Base-by-base conservation (phyloP, 1,140 invertebrate genomes). In the Drosophila prosaltans region DNA sequence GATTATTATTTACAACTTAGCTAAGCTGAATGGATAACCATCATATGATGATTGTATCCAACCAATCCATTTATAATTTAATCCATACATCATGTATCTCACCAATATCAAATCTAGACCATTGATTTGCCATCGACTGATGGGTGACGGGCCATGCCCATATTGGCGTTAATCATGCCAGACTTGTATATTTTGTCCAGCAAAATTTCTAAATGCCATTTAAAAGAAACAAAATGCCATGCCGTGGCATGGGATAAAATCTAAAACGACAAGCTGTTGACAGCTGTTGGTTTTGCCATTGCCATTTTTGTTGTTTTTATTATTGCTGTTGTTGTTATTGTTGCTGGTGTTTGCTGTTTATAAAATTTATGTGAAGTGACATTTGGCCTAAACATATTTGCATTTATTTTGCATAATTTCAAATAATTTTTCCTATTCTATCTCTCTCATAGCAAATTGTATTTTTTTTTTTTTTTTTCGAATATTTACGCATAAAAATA, bases 351-450 rank as follows among this genome's bases (percentile, higher is more conserved):
- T 39, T 70, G 41, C 63, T 72, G 72, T 79, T 80, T 78, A 89
- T 89, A 66, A 80, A 88, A 89, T 83, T 84, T 81, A 89, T 88
- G 74, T 78, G 73, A 70, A 83, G 65, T 78, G 83, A 88, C 84
- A 78, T 89, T 89, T 89, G 65, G 73, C 70, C 73, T 78, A 88
- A 84, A 67, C 80, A 78, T 65, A 88, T 88, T 88, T 84, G 74
- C 84, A 88, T 88, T 59, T 74, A 58, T 71, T 88, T 80, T 74
- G 79, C 81, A 85, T 85, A 81, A 86, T 85, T 65, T 65, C 40
- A 45, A 41, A 39, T 28, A 51, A 26, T 45, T 39, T 54, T n/a
- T 9, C 16, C 21, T 51, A 3, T 51, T 26, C 21, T 48, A 5
- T 51, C 16, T 51, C 21, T 48, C 16, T 16, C 45, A 26, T 48